These are phyloP conservation scores for Epinephelus fuscoguttatus DNA, from an alignment of 2,113 vertebrate species.

Conservation along the genomic window DNA sequence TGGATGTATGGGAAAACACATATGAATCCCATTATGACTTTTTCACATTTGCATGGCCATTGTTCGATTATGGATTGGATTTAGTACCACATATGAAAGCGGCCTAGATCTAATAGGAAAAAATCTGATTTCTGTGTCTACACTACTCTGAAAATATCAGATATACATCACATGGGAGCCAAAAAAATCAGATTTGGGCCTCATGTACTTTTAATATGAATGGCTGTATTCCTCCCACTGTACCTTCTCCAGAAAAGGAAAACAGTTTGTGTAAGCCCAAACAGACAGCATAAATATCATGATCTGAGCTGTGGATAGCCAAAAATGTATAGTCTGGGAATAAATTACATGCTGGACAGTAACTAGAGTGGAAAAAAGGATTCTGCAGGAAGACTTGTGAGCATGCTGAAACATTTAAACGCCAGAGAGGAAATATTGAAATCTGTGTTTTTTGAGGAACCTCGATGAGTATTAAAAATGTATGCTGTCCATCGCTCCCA, in stretches of 20 bases:
- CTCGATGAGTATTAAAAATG: slow-evolving; percentile 15
- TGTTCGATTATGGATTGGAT: too few species aligned
- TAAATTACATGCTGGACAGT: slow-evolving; percentile 85
- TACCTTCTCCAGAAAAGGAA: slow-evolving; percentile 16
- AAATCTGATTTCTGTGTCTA: too few species aligned
- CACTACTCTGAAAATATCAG: too few species aligned
- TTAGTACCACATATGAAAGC: too few species aligned
- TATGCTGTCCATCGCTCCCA: not conserved
- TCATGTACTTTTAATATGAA: too few species aligned
- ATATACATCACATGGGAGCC: too few species aligned
- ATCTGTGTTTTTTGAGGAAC: slow-evolving; percentile 48
- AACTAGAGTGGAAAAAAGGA: slow-evolving; percentile 82
- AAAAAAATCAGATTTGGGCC: too few species aligned
- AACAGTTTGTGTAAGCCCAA: slow-evolving; percentile 36
- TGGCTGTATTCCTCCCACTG: slow-evolving; percentile 7
- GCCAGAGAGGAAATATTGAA: slow-evolving; percentile 67
- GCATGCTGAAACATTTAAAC: slow-evolving; percentile 57
- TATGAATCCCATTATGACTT: too few species aligned
- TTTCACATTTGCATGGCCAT: too few species aligned
- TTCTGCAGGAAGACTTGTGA: slow-evolving; percentile 50
- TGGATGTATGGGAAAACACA: too few species aligned
- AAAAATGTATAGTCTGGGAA: slow-evolving; percentile 82
- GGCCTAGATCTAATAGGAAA: too few species aligned
- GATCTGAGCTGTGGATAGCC: slow-evolving; percentile 78
- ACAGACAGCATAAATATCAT: slow-evolving; percentile 61